Percentiles rank a stretch among this genome's conserved stretches.
Evolutionary conservation across 2,797 vertebrate species (phyloP).

Genomic region (Eospalax fontanierii): DNA sequence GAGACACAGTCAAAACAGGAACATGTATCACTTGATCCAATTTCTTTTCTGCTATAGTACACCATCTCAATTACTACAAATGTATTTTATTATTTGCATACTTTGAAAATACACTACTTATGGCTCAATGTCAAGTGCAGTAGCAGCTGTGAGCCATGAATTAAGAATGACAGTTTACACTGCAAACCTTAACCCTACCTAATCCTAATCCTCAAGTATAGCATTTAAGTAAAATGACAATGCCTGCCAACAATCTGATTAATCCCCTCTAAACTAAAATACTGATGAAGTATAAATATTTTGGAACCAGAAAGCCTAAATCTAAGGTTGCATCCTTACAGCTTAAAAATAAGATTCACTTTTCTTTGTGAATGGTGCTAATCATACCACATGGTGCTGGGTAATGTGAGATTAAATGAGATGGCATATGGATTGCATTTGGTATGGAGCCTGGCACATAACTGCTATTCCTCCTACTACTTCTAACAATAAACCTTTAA

Average conservation of each 20-base stretch:
- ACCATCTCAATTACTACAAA: conserved; percentile 41
- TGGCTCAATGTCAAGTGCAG: background rate
- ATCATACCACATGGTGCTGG: conserved; percentile 13
- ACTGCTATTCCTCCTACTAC: conserved; percentile 55
- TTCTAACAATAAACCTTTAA: conserved; percentile 63
- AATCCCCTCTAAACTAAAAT: conserved; percentile 25
- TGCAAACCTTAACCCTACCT: background rate
- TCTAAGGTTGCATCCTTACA: conserved; percentile 15
- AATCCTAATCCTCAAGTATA: background rate
- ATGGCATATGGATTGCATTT: conserved; percentile 53
- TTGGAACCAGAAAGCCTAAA: conserved; percentile 42
- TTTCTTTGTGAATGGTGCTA: conserved; percentile 43
- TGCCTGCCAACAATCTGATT: conserved; percentile 15
- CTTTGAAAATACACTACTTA: conserved; percentile 35
- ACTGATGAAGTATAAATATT: background rate
- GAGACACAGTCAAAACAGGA: background rate
- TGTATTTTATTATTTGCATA: background rate
- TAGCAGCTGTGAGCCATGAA: background rate
- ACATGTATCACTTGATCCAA: conserved; percentile 7
- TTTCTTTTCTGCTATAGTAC: background rate
- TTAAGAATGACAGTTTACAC: conserved; percentile 36
- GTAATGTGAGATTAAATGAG: conserved; percentile 57
- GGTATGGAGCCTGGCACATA: conserved; percentile 57
- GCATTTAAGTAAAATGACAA: background rate
- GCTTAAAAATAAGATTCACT: conserved; percentile 54